Conservation (phyloP, 2,113 vertebrate species). For the Zeus faber region DNA sequence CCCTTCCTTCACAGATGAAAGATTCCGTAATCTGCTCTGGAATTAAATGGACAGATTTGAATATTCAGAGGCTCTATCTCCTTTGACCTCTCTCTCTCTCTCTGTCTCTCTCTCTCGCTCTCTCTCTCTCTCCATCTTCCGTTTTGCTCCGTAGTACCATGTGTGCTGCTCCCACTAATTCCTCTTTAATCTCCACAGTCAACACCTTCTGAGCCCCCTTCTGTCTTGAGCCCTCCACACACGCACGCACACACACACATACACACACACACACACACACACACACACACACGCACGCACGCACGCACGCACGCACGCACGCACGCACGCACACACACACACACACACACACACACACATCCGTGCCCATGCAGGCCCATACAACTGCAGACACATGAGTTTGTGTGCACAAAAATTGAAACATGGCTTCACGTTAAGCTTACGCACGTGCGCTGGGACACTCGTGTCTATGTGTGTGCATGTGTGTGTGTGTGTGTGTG, state of each 20-base stretch:
- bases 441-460: too few relatives aligned
- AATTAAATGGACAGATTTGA: constrained; percentile 57
- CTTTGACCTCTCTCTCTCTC: background rate
- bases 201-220: constrained; percentile 59
- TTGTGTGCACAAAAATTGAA: background rate
- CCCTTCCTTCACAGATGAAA: constrained; percentile 50
- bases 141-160: constrained; percentile 21
- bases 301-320: background rate
- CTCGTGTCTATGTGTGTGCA: too few relatives aligned
- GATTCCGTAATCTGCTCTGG: constrained; percentile 51
- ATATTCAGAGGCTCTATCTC: constrained; percentile 41
- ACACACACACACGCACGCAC: background rate
- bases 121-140: constrained; percentile 2
- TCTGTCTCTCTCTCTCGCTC: constrained; percentile 13
- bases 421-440: too few relatives aligned
- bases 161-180: constrained; percentile 49
- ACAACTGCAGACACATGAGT: background rate
- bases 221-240: constrained; percentile 36
- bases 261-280: background rate
- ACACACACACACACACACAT: constrained; percentile 1
- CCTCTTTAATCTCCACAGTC: constrained; percentile 62
- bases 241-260: background rate
- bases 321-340: constrained; percentile 1
- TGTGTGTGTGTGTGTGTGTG: too few relatives aligned
- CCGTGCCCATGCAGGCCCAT: background rate